These are phyloP conservation scores for Glandiceps talaboti DNA, from an alignment of 53 echinoderm and acorn worm species.

Conservation along the genomic window DNA sequence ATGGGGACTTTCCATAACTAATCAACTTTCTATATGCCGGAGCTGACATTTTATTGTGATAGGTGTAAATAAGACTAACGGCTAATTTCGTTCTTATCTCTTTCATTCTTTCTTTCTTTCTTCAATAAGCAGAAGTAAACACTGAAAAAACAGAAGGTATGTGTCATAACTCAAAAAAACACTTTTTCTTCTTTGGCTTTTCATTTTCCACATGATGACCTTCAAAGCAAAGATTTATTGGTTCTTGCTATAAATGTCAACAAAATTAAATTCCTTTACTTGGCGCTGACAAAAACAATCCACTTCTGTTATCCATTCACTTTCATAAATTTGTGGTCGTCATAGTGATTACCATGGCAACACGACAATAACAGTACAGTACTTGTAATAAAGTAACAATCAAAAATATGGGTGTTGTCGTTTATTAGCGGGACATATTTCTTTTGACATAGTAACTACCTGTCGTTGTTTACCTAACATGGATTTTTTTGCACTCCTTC, in stretches of 20 bases:
- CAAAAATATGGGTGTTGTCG: not conserved
- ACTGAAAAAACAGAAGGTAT: not conserved
- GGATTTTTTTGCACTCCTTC: not conserved
- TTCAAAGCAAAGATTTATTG: not conserved
- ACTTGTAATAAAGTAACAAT: not conserved
- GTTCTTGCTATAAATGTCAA: not conserved
- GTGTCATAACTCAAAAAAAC: not conserved
- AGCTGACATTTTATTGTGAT: too few relatives aligned
- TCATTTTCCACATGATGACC: not conserved
- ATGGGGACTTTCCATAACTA: too few relatives aligned
- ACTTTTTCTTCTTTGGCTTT: not conserved
- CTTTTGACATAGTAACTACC: not conserved
- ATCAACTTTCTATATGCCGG: too few relatives aligned
- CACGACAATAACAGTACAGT: not conserved
- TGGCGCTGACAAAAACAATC: not conserved
- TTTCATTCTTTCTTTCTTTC: not conserved
- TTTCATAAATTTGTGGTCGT: not conserved
- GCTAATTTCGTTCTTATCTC: not conserved
- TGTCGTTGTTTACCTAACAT: not conserved
- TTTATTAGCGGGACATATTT: not conserved
- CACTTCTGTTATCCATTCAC: not conserved
- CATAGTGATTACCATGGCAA: not conserved
- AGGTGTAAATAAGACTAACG: not conserved
- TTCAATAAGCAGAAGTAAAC: not conserved
- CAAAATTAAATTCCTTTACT: not conserved